Evolutionary conservation across 2,113 vertebrate genomes (phyloP).

Genomic region (Porphyrio hochstetteri): DNA sequence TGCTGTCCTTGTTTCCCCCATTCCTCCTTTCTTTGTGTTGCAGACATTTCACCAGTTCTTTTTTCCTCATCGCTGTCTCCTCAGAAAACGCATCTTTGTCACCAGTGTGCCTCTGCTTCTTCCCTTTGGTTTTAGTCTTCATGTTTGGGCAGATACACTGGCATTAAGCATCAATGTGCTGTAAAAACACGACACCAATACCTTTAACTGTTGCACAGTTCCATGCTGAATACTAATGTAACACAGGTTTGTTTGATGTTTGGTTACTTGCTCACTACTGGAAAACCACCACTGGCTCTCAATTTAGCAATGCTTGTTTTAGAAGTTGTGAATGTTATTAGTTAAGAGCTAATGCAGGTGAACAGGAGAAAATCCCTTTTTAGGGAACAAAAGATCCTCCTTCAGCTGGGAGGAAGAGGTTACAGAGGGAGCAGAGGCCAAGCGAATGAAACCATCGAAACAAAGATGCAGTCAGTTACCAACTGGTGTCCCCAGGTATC

Average conservation of each 20-base stretch:
- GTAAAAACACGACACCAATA: conserved; percentile 19
- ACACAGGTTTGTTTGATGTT: neutral
- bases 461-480: neutral
- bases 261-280: neutral
- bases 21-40: conserved; percentile 50
- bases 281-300: neutral
- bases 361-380: neutral
- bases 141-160: conserved; percentile 66
- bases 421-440: neutral
- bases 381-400: neutral
- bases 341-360: neutral
- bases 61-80: conserved; percentile 74
- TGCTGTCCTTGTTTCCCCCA: conserved; percentile 17
- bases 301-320: neutral
- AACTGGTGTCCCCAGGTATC: fast-evolving
- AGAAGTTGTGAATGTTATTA: neutral
- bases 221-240: neutral
- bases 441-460: neutral
- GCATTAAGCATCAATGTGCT: conserved; percentile 3
- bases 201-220: neutral
- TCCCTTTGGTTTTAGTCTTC: conserved; percentile 90
- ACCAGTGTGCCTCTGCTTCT: conserved; percentile 69
- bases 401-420: neutral
- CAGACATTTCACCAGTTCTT: conserved; percentile 80
- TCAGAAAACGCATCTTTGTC: conserved; percentile 71